phyloP scores from a whole-genome alignment of 2,888 invertebrate genomes.

The Malacosoma neustria region DNA sequence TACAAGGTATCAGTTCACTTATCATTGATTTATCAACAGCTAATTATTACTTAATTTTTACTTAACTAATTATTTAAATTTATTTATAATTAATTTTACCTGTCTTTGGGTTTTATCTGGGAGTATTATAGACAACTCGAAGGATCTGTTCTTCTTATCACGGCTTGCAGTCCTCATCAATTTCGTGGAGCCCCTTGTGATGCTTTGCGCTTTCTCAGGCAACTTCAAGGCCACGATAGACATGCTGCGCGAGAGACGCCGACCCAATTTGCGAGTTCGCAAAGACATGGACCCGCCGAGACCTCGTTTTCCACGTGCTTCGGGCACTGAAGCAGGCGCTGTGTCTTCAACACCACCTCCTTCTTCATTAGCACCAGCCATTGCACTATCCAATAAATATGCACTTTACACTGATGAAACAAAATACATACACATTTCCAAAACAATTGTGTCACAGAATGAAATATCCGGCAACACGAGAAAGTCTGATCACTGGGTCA shows the following conservation, averaged over 20 bases:
- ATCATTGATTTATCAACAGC: too few relatives aligned
- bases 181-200: conserved; percentile 75
- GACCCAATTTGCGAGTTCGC: conserved; percentile 65
- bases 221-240: conserved; percentile 70
- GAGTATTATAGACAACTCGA: conserved; percentile 77
- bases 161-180: conserved; percentile 73
- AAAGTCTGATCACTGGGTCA: conserved; percentile 54
- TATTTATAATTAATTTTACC: conserved; percentile 43
- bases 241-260: conserved; percentile 71
- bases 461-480: conserved; percentile 40
- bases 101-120: conserved; percentile 79
- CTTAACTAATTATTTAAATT: conserved; percentile 1
- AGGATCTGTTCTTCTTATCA: conserved; percentile 72
- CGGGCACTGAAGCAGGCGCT: conserved; percentile 20
- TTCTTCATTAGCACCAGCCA: conserved; percentile 64
- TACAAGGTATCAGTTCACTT: too few relatives aligned
- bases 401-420: conserved; percentile 21
- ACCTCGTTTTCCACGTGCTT: conserved; percentile 47
- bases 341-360: conserved; percentile 41
- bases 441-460: conserved; percentile 38
- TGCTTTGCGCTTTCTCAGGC: conserved; percentile 76
- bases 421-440: conserved; percentile 59
- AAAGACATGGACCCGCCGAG: conserved; percentile 66
- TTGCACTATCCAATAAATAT: conserved; percentile 47
- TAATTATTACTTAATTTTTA: too few relatives aligned